phyloP scores from a whole-genome alignment of 2,888 invertebrate genomes.

The Maniola hyperantus region DNA sequence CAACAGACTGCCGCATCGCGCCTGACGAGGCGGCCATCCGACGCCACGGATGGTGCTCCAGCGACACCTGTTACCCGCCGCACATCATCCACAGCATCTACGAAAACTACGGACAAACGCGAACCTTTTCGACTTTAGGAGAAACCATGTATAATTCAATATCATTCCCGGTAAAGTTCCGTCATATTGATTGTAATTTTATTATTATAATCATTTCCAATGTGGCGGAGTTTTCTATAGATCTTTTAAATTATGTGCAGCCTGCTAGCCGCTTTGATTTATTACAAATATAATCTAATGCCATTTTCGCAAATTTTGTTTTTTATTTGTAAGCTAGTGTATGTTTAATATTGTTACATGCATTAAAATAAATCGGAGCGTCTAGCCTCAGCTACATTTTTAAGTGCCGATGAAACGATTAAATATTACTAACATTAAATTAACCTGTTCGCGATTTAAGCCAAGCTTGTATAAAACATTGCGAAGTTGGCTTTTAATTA shows the following conservation, averaged over 20 bases:
- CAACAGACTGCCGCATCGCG: slow-evolving; percentile 84
- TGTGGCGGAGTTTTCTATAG: slow-evolving; percentile 34
- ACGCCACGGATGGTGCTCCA: slow-evolving; percentile 85
- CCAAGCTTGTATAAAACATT: slow-evolving; percentile 70
- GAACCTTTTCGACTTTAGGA: slow-evolving; percentile 89
- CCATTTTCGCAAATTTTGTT: slow-evolving; percentile 35
- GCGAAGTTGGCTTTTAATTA: slow-evolving; percentile 77
- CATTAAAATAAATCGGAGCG: slow-evolving; percentile 49
- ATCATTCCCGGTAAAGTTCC: slow-evolving; percentile 38
- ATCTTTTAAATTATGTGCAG: slow-evolving; percentile 42
- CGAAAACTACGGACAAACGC: slow-evolving; percentile 80
- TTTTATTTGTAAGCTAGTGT: slow-evolving; percentile 42
- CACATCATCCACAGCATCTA: slow-evolving; percentile 66
- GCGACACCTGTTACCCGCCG: slow-evolving; percentile 69
- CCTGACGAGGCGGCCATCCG: slow-evolving; percentile 85
- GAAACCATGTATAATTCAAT: slow-evolving; percentile 40
- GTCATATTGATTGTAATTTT: slow-evolving; percentile 33
- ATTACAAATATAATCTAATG: slow-evolving; percentile 42
- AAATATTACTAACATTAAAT: slow-evolving; percentile 69
- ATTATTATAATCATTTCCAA: slow-evolving; percentile 23
- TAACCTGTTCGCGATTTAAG: slow-evolving; percentile 77
- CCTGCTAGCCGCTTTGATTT: slow-evolving; percentile 58
- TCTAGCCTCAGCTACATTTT: slow-evolving; percentile 51
- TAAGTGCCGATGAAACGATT: slow-evolving; percentile 61
- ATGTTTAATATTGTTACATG: slow-evolving; percentile 27